These are phyloP conservation scores for Trachelus stipa DNA, from an alignment of 2,888 invertebrate species.

Conservation along the genomic window DNA sequence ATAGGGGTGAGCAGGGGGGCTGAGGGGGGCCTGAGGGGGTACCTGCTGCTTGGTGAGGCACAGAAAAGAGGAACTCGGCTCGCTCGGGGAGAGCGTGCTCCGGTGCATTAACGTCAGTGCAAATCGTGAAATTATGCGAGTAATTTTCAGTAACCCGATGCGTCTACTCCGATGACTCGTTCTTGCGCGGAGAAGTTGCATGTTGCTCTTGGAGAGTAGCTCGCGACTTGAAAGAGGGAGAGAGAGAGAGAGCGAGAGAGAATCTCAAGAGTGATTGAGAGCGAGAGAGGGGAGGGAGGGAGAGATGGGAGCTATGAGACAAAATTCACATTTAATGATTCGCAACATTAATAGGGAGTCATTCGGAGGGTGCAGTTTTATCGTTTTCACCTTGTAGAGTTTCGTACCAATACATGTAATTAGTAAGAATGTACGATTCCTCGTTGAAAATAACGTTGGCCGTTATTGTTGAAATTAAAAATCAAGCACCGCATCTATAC, in stretches of 20 bases:
- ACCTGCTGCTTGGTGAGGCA: constrained; percentile 25
- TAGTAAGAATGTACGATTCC: background rate
- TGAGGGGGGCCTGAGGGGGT: background rate
- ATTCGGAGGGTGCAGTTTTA: background rate
- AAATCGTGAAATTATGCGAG: constrained; percentile 58
- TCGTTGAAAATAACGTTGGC: background rate
- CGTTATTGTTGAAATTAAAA: background rate
- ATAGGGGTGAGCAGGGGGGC: background rate
- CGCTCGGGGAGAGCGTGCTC: constrained; percentile 30
- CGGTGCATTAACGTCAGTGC: constrained; percentile 46
- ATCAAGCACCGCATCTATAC: background rate
- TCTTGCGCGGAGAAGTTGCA: background rate
- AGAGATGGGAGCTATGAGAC: too few species aligned
- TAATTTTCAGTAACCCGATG: background rate
- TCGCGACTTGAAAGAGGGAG: background rate
- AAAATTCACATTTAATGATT: background rate
- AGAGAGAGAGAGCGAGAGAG: too few species aligned
- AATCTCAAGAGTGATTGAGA: too few species aligned
- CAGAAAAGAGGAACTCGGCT: constrained; percentile 22
- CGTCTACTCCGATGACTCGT: background rate
- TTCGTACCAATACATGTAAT: background rate
- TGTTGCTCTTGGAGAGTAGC: background rate
- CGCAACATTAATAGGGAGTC: background rate
- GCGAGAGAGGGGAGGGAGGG: too few species aligned
- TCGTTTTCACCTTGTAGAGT: background rate